Evolutionary conservation across 2,113 vertebrate genomes (phyloP).

Genomic region (Setophaga kirtlandii): DNA sequence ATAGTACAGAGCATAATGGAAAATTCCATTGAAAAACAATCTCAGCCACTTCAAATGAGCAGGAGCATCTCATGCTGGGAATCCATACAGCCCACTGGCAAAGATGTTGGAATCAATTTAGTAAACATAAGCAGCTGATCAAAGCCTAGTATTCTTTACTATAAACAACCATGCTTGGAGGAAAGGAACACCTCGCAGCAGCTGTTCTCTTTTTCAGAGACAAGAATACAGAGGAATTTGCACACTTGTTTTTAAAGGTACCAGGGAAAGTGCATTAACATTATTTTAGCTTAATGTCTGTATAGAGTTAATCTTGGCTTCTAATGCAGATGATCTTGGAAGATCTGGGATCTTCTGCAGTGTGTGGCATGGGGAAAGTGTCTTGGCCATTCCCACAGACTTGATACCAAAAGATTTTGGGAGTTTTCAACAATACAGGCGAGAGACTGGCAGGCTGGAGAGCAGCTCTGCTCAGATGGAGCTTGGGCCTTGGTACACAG

Average conservation of each 20-base stretch:
- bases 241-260: neutral
- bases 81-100: conserved; percentile 31
- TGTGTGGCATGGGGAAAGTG: neutral
- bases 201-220: neutral
- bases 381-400: neutral
- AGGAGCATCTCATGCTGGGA: neutral
- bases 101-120: conserved; percentile 30
- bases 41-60: conserved; percentile 17
- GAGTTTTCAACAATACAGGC: neutral
- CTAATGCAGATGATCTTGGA: neutral
- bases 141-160: neutral
- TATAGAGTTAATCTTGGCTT: neutral
- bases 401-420: neutral
- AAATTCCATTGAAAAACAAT: conserved; percentile 35
- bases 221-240: fast-evolving
- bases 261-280: neutral
- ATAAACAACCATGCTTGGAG: neutral
- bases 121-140: neutral
- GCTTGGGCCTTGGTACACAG: neutral
- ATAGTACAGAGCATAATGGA: neutral
- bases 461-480: neutral
- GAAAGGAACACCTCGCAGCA: neutral
- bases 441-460: neutral
- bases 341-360: neutral
- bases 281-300: neutral